Percentiles rank a stretch among this genome's conserved stretches.
These are phyloP conservation scores for Drosophila punjabiensis DNA, from an alignment of 1,140 invertebrate genomes.

Conservation along the genomic window DNA sequence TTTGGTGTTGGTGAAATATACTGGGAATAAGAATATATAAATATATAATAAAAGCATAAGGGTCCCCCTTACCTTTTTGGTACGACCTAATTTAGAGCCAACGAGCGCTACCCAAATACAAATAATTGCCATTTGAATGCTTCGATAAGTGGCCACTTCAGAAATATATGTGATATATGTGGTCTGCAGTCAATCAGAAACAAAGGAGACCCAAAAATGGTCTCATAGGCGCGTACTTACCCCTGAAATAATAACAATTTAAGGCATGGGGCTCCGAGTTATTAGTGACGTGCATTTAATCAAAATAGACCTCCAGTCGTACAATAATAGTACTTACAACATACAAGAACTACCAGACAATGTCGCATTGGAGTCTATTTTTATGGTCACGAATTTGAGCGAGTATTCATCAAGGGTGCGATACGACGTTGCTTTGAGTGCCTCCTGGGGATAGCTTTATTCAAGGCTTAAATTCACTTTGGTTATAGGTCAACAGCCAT, in stretches of 20 bases:
- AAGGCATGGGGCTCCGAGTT: not conserved
- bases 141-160: not conserved
- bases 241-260: slow-evolving; percentile 9
- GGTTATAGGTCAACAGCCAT: slow-evolving; percentile 12
- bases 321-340: slow-evolving; percentile 42
- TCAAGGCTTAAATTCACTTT: slow-evolving; percentile 16
- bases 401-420: slow-evolving; percentile 1
- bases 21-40: not conserved
- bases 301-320: slow-evolving; percentile 32
- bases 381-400: slow-evolving; percentile 30
- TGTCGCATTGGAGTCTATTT: slow-evolving; percentile 40
- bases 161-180: not conserved
- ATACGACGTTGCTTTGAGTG: slow-evolving; percentile 1
- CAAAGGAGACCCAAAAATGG: slow-evolving; percentile 1
- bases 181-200: slow-evolving; percentile 17
- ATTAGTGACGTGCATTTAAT: slow-evolving; percentile 43
- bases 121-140: slow-evolving; percentile 28
- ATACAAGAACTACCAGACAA: slow-evolving; percentile 19
- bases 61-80: no score
- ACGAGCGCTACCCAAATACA: slow-evolving; percentile 2
- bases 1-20: slow-evolving; percentile 28
- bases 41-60: not conserved
- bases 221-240: slow-evolving; percentile 13
- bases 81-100: slow-evolving; percentile 7
- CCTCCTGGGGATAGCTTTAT: slow-evolving; percentile 22